Percentiles rank a stretch among this genome's conserved stretches.
Evolutionary conservation across 1,140 invertebrate genomes (phyloP).

Genomic region (Heliconius nattereri): DNA sequence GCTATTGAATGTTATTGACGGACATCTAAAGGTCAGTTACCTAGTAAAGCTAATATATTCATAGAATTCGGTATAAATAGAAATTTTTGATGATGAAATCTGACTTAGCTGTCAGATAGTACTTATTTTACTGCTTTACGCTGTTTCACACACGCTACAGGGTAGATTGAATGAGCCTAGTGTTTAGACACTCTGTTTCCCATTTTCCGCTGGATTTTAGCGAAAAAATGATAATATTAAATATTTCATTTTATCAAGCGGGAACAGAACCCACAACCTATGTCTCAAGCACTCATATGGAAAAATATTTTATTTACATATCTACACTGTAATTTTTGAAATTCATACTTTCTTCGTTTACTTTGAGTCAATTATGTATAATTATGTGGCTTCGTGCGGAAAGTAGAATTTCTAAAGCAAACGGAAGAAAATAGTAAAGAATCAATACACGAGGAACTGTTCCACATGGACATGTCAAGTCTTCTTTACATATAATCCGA

Average conservation of each 20-base stretch:
- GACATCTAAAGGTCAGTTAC: conserved; percentile 7
- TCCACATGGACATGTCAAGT: conserved; percentile 20
- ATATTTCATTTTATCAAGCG: too few species aligned
- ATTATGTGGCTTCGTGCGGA: conserved; percentile 7
- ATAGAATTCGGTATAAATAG: conserved; percentile 3
- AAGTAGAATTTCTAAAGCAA: conserved; percentile 10
- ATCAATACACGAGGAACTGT: conserved; percentile 13
- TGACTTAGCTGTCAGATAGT: neutral
- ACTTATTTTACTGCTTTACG: neutral
- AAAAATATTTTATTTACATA: neutral
- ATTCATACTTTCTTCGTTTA: neutral
- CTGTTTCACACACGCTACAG: too few species aligned
- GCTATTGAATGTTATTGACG: conserved; percentile 6
- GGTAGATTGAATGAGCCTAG: too few species aligned
- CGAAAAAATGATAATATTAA: too few species aligned
- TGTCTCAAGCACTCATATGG: neutral
- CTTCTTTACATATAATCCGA: conserved; percentile 20
- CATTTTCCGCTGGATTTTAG: too few species aligned
- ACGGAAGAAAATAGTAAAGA: conserved; percentile 14
- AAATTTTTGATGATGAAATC: neutral
- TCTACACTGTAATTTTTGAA: neutral
- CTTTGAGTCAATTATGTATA: conserved; percentile 4
- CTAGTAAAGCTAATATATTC: neutral
- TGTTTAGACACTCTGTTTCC: too few species aligned
- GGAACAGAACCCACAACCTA: too few species aligned